Percentiles rank a stretch among this genome's conserved stretches.
These are phyloP conservation scores for Stratiolaelaps scimitus DNA, from an alignment of 1,140 invertebrate species.

Conservation along the genomic window DNA sequence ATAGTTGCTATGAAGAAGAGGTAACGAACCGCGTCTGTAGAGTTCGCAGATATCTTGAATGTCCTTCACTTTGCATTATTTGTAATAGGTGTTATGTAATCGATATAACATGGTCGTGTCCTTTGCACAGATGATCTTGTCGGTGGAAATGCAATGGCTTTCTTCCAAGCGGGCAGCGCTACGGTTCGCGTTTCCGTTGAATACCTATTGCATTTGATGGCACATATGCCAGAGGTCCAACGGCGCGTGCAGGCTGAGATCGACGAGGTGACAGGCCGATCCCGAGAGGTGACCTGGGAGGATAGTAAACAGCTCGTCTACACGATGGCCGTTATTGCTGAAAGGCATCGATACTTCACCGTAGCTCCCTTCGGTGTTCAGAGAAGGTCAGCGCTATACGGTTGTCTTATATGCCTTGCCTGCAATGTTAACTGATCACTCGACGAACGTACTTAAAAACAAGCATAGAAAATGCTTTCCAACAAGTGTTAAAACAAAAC, in stretches of 20 bases:
- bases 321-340: constrained; percentile 35
- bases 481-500: background rate
- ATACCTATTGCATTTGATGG: constrained; percentile 35
- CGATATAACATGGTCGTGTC: background rate
- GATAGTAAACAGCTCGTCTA: constrained; percentile 35
- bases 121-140: constrained; percentile 31
- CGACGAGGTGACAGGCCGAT: constrained; percentile 34
- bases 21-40: too few relatives aligned
- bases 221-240: constrained; percentile 35
- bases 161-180: constrained; percentile 37
- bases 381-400: constrained; percentile 29
- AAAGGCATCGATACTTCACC: constrained; percentile 35
- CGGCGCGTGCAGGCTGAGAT: constrained; percentile 36
- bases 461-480: constrained; percentile 25
- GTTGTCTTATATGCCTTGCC: too few relatives aligned
- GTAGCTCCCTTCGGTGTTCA: constrained; percentile 34
- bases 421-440: constrained; percentile 27
- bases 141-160: constrained; percentile 29
- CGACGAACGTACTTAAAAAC: constrained; percentile 38
- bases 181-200: constrained; percentile 35
- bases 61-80: too few relatives aligned
- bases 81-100: too few relatives aligned
- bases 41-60: too few relatives aligned
- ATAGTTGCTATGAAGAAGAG: too few relatives aligned
- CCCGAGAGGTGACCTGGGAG: constrained; percentile 31